phyloP scores from a whole-genome alignment of 2,888 invertebrate genomes.

The Adineta ricciae region DNA sequence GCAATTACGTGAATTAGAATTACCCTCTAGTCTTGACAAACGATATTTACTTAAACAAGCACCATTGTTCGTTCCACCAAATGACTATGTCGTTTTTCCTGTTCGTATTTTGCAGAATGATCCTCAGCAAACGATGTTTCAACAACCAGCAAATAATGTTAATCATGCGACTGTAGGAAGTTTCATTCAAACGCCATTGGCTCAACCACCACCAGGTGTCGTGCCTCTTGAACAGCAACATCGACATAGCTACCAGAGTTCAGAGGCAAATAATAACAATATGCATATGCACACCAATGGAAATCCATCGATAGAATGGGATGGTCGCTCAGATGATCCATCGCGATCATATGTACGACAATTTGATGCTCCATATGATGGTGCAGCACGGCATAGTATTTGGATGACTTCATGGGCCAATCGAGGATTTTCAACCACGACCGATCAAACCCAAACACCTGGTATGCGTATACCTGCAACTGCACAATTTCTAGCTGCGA shows the following conservation, averaged over 20 bases:
- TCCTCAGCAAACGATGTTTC: not conserved
- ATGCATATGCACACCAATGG: not conserved
- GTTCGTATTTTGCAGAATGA: not conserved
- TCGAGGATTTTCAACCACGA: not conserved
- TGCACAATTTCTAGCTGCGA: not conserved
- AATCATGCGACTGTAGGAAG: not conserved
- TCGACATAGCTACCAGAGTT: not conserved
- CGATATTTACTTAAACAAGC: not conserved
- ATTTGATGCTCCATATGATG: not conserved
- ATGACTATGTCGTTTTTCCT: conserved; percentile 17
- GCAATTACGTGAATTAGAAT: not conserved
- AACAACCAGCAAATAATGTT: not conserved
- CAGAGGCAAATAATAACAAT: not conserved
- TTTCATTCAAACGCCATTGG: not conserved
- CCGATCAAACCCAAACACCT: not conserved
- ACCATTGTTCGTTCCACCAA: not conserved
- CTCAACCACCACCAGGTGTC: conserved; percentile 4
- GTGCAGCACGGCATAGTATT: not conserved
- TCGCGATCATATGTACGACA: not conserved
- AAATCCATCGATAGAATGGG: not conserved
- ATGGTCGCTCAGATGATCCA: conserved; percentile 16
- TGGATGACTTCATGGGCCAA: not conserved
- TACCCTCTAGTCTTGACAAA: not conserved
- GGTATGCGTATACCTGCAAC: not conserved
- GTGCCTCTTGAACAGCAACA: not conserved